Evolutionary conservation across 2,888 invertebrate genomes (phyloP).

Genomic region (Synanthedon andrenaeformis): DNA sequence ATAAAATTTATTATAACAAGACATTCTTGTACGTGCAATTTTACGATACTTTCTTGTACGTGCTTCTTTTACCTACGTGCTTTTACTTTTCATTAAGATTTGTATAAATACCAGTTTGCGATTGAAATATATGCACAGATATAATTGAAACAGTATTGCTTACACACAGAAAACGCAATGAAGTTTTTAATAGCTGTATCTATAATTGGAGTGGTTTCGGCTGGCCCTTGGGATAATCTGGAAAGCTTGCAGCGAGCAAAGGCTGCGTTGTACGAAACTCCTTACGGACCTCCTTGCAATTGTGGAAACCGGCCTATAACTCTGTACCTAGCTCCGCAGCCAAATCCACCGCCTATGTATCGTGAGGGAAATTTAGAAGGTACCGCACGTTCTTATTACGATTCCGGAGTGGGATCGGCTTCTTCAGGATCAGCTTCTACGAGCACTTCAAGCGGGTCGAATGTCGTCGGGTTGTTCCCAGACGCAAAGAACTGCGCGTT

Average conservation of each 20-base stretch:
- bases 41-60: too few species aligned
- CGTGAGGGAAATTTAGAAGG: constrained; percentile 5
- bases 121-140: neutral
- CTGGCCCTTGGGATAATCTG: constrained; percentile 7
- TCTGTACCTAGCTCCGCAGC: constrained; percentile 10
- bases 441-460: neutral
- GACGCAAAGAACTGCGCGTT: constrained; percentile 16
- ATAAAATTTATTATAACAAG: too few species aligned
- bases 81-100: too few species aligned
- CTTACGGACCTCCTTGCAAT: constrained; percentile 1
- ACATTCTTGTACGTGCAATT: too few species aligned
- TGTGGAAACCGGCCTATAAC: constrained; percentile 9
- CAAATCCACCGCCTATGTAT: constrained; percentile 7
- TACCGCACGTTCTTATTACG: constrained; percentile 3
- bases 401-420: neutral
- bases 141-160: neutral
- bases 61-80: too few species aligned
- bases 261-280: constrained; percentile 8
- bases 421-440: constrained; percentile 2
- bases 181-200: constrained; percentile 11
- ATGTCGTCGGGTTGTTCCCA: constrained; percentile 18
- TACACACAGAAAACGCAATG: constrained; percentile 9
- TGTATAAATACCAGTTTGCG: too few species aligned
- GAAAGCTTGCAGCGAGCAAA: neutral
- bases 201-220: constrained; percentile 9